Base-by-base conservation (phyloP, 2,797 vertebrate genomes). In the Cyclopterus lumpus region DNA sequence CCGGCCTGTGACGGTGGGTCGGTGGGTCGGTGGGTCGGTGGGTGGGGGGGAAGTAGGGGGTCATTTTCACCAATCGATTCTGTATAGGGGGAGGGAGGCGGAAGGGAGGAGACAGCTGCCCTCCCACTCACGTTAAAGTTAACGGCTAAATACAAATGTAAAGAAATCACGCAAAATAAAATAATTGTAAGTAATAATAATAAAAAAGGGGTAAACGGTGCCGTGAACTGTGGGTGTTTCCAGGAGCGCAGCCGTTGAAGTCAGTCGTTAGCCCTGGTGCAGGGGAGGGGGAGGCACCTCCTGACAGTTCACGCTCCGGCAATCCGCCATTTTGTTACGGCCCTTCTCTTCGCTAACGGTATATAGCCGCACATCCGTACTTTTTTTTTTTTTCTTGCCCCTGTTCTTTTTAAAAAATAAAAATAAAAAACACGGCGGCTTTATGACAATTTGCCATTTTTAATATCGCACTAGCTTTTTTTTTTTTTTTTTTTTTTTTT, bases 291-390 rank as follows among this genome's bases (percentile, higher is more conserved):
- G 38, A 40, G 12, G 38, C 61, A 83, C 85, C 83, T 79, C 80
- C 86, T 92, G 90, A 93, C 90, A 91, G 92, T 92, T 94, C 93
- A 93, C 91, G 92, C 90, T 93, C 90, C 87, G 86, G 67, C 88
- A 68, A 83, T 89, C 95, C 95, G 94, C 95, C 95, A 96, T 96
- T 96, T 96, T 96, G 95, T 95, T 92, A 77, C 92, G 90, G 91
- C 92, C 77, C 85, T 44, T 18, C 48, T 22, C 72, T 58, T 34
- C 70, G 89, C 92, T 93, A 92, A 75, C 75, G 66, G 58, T 84
- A 83, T 84, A 83, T 82, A 83, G 80, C 88, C 61, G 10, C 59
- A n/a, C 42, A 54, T 48, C 63, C 67, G 34, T 62, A 46, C 49
- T 51, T 70, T 60, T 18, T 16, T 26, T 1, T 32, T 32, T 18